Evolutionary conservation across 2,113 vertebrate species (phyloP), one percentile per base, ranked within the genome.

Genomic region (Spea multiplicata): DNA sequence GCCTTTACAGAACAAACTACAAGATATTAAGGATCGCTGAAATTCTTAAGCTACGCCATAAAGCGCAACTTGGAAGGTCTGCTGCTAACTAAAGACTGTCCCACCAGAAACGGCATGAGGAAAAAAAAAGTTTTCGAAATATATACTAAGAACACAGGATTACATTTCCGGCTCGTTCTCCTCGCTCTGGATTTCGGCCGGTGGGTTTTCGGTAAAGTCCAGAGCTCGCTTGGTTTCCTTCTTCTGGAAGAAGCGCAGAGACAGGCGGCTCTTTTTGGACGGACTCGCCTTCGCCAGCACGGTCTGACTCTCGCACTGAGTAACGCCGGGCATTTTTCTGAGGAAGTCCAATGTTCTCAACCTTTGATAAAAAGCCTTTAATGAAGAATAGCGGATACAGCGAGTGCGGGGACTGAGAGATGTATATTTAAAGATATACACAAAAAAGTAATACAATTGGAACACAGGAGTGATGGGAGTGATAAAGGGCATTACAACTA

Each of bases 231-330:
- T 99, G 5, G 96, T 88, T 64, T 99, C 97, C 69, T 97, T 98
- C 87, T 96, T 99, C 61, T 97, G 97, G 84, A 98, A 97, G 52
- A 97, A 98, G 88, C 95, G 97, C 73, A 98, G 84, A 45, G 97
- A 98, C 16, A 99, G 93, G 82, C 94, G 86, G 81, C 88, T 97
- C 89, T 91, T 97, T 88, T 93, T 97, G 14, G 92, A 83, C 0
- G 96, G 96, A 84, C 95, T 96, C 70, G 91, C 91, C 75, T 86
- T 88, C 5, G 89, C 86, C 75, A 91, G 86, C 80, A 86, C 91
- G 4, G 82, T 84, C 17, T 80, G 78, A 83, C 83, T 87, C 68
- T 96, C 96, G 76, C 87, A 92, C 79, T 95, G 95, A 75, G 91
- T 70, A 30, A 96, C 91, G 45, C 93, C 94, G 45, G 96, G 95